Evolutionary conservation across 2,113 vertebrate genomes (phyloP).

Genomic region (Procavia capensis): DNA sequence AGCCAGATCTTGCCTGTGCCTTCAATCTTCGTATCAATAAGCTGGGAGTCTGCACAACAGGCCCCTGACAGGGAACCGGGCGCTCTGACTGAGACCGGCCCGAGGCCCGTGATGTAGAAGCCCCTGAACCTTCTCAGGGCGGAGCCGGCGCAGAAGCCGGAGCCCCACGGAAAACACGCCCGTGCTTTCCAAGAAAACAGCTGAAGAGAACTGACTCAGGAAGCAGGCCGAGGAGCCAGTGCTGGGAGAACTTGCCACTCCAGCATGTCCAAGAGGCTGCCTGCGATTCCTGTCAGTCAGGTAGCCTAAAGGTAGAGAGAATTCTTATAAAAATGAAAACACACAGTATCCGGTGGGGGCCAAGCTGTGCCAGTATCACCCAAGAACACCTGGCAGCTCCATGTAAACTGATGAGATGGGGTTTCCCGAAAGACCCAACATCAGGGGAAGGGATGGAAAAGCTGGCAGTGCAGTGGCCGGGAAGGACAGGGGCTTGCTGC

Average conservation of each 20-base stretch:
- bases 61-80: neutral
- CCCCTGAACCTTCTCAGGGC: neutral
- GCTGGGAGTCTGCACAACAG: constrained; percentile 16
- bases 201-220: neutral
- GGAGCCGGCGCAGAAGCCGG: neutral
- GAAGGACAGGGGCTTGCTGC: neutral
- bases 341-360: neutral
- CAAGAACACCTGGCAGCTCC: neutral
- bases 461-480: too few relatives aligned
- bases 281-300: neutral
- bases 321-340: neutral
- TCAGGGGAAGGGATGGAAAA: neutral
- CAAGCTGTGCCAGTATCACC: neutral
- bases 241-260: neutral
- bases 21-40: constrained; percentile 74
- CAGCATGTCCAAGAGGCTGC: neutral
- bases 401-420: neutral
- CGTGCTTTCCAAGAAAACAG: neutral
- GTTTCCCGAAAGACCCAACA: neutral
- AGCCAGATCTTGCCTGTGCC: constrained; percentile 80
- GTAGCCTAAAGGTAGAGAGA: neutral
- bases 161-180: neutral
- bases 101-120: neutral
- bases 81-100: neutral
- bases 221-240: neutral